Conservation (phyloP, 2,113 vertebrate genomes). For the Myotis brandtii region DNA sequence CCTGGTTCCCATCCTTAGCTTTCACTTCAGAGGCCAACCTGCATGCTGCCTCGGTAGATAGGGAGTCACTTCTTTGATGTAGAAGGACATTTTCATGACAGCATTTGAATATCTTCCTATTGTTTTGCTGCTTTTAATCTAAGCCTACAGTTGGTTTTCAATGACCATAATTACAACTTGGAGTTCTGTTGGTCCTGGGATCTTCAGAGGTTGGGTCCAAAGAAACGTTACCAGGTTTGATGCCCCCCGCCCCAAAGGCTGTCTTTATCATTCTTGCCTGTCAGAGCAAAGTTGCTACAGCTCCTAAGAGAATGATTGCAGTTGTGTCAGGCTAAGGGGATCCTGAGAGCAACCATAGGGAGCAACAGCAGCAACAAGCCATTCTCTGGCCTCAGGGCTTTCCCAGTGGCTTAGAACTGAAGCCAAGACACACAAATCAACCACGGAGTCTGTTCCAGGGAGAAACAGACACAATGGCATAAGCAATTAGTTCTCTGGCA, state of each 20-base stretch:
- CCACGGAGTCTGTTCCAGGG: not conserved
- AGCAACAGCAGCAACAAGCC: accelerated
- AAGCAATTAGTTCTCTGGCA: not conserved
- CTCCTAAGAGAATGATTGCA: not conserved
- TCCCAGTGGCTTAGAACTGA: not conserved
- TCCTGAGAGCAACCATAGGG: not conserved
- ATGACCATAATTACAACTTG: not conserved
- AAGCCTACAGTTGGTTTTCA: not conserved
- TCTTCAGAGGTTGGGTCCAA: not conserved
- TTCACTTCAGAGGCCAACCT: conserved; percentile 6
- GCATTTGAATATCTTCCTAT: not conserved
- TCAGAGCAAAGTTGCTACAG: not conserved
- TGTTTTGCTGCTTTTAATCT: not conserved
- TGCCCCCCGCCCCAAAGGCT: not conserved
- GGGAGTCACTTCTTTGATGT: not conserved
- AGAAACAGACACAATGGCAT: not conserved
- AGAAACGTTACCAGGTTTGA: not conserved
- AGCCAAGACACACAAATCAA: not conserved
- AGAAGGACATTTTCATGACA: not conserved
- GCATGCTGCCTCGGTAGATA: not conserved
- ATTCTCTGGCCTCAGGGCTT: not conserved
- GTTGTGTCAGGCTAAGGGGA: not conserved
- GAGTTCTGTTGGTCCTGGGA: not conserved
- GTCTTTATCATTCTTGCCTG: not conserved
- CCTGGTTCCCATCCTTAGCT: not conserved